phyloP scores from a whole-genome alignment of 2,888 invertebrate genomes.

The Cecidostiba fungosa region DNA sequence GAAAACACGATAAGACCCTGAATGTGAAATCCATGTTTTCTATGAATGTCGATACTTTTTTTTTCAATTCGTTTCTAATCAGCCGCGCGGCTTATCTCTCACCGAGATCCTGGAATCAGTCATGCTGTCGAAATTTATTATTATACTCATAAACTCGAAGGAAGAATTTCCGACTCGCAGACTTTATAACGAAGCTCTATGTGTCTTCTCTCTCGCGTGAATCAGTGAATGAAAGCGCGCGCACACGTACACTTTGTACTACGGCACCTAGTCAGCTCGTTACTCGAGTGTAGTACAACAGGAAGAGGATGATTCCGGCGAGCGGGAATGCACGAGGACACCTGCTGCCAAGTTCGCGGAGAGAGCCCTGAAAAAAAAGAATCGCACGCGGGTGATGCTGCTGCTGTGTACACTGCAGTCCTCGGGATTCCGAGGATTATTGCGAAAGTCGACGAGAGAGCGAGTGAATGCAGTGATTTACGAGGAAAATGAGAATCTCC shows the following conservation, averaged over 20 bases:
- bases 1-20: constrained; percentile 54
- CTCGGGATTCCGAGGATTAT: constrained; percentile 68
- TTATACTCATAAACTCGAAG: not conserved
- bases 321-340: constrained; percentile 75
- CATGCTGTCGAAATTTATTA: constrained; percentile 51
- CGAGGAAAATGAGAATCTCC: constrained; percentile 49
- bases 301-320: constrained; percentile 62
- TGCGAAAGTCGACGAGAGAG: constrained; percentile 65
- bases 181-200: constrained; percentile 10
- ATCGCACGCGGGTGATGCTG: not conserved
- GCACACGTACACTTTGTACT: not conserved
- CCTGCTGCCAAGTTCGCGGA: constrained; percentile 57
- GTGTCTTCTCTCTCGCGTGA: constrained; percentile 29
- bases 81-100: constrained; percentile 32
- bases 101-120: constrained; percentile 39
- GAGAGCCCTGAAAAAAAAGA: constrained; percentile 53
- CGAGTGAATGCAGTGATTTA: constrained; percentile 45
- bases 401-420: constrained; percentile 48
- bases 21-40: constrained; percentile 52
- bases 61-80: constrained; percentile 24
- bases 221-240: constrained; percentile 51
- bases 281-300: constrained; percentile 16
- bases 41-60: constrained; percentile 37
- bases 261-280: constrained; percentile 7
- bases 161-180: constrained; percentile 39